These are phyloP conservation scores for Fragum whitleyi DNA, from an alignment of 2,888 invertebrate genomes.

Conservation along the genomic window DNA sequence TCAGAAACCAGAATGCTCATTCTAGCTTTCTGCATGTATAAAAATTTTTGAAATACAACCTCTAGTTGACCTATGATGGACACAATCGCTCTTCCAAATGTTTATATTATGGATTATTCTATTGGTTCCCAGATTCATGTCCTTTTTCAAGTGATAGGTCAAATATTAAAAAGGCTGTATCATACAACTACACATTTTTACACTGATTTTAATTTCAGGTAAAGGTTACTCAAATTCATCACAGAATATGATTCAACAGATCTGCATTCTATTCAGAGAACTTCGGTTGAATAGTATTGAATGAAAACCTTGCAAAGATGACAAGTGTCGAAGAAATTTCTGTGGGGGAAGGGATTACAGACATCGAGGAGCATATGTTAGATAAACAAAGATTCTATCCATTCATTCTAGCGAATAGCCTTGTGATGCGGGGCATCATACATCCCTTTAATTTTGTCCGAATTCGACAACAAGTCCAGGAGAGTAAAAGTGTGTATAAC, in stretches of 20 bases:
- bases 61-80: too few species aligned
- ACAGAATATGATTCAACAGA: background rate
- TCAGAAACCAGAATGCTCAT: too few species aligned
- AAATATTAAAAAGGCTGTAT: too few species aligned
- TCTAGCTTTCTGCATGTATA: too few species aligned
- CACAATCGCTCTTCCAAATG: too few species aligned
- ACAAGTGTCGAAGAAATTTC: conserved; percentile 34
- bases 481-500: conserved; percentile 88
- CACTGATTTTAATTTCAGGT: too few species aligned
- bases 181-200: too few species aligned
- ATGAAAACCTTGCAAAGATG: background rate
- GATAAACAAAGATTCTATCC: conserved; percentile 97
- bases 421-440: conserved; percentile 90
- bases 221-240: too few species aligned
- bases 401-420: conserved; percentile 94
- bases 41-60: too few species aligned
- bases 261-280: background rate
- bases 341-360: conserved; percentile 84
- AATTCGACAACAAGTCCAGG: conserved; percentile 92
- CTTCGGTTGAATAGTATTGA: background rate
- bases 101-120: too few species aligned
- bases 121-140: too few species aligned
- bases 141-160: too few species aligned
- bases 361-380: conserved; percentile 99
- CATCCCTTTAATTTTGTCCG: conserved; percentile 97